Evolutionary conservation across 2,113 vertebrate genomes (phyloP), one percentile per base, ranked within the genome.

Genomic region (Hydropotes inermis): DNA sequence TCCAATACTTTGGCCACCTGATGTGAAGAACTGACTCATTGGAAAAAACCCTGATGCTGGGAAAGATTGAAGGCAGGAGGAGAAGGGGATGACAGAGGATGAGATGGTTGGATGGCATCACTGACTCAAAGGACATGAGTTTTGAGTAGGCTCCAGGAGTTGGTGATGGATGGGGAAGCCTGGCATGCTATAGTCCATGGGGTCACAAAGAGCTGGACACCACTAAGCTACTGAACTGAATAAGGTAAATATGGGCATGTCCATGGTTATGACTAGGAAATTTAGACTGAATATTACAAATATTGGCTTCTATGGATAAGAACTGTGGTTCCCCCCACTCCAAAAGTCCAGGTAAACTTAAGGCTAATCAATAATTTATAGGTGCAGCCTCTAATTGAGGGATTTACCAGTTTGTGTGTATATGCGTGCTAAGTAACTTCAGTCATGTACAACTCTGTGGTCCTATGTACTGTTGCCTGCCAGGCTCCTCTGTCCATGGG

Each of bases 291-390:
- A 36, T 17, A 2, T 52, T 94, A n/a, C 10, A 64, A 47, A 89
- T 19, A 52, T 79, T 6, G 83, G 52, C 27, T 52, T 87, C 17
- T 36, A 19, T 84, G 84, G 57, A 79, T 94, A 95, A 78, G 54
- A 95, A 91, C 17, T 94, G 16, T 89, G 27, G 17, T 60, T 60
- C 0, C 13, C 64, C 55, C 6, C 1, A 1, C 67, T 76, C 21
- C 36, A 25, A 93, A 43, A 76, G 19, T 88, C 36, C 36, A 74
- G 21, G 82, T 92, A 84, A 93, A 85, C 92, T 95, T 87, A 85
- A 55, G 55, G 85, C 45, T 92, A 84, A 95, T 97, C 88, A 96
- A 7, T 74, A 86, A 94, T 96, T 94, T 78, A 82, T 47, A 93
- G 86, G 70, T 5, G n/a, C n/a, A 82, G 74, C n/a, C 45, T 83